These are phyloP conservation scores for Drosophila merina DNA, from an alignment of 2,888 invertebrate genomes.

Conservation along the genomic window DNA sequence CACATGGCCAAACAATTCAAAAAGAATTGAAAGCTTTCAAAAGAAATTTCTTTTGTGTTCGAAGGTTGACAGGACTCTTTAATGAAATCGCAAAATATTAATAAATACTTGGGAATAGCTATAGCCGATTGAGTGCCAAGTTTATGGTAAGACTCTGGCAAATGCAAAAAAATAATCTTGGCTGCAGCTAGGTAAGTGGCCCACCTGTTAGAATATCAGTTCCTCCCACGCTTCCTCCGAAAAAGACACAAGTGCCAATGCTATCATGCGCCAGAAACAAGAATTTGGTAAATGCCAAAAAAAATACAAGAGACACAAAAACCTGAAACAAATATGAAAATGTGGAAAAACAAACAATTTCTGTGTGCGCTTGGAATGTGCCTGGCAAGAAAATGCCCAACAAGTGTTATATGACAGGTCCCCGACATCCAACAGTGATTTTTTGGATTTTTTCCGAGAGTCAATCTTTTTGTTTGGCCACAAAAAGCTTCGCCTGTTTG, in stretches of 20 bases:
- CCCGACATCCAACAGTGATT: constrained; percentile 70
- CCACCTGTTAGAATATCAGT: constrained; percentile 30
- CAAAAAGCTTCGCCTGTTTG: constrained; percentile 32
- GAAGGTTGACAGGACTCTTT: neutral
- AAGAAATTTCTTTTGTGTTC: neutral
- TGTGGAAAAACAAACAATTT: constrained; percentile 35
- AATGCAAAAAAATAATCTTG: neutral
- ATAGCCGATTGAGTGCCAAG: no score
- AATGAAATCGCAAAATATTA: no score
- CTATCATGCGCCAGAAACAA: constrained; percentile 27
- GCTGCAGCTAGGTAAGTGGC: neutral
- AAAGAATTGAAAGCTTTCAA: neutral
- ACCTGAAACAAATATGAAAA: constrained; percentile 33
- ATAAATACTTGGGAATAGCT: no score
- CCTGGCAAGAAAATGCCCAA: constrained; percentile 33
- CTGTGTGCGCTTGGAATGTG: constrained; percentile 9
- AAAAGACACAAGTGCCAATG: constrained; percentile 5
- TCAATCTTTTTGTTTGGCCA: constrained; percentile 17
- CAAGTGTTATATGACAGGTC: constrained; percentile 60
- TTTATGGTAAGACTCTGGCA: no score
- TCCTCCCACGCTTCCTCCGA: neutral
- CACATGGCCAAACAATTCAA: neutral
- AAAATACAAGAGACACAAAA: constrained; percentile 8
- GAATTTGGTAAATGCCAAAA: constrained; percentile 36
- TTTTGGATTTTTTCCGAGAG: constrained; percentile 33